phyloP scores from a whole-genome alignment of 2,888 invertebrate species.

The Sinhomidia bicolor region DNA sequence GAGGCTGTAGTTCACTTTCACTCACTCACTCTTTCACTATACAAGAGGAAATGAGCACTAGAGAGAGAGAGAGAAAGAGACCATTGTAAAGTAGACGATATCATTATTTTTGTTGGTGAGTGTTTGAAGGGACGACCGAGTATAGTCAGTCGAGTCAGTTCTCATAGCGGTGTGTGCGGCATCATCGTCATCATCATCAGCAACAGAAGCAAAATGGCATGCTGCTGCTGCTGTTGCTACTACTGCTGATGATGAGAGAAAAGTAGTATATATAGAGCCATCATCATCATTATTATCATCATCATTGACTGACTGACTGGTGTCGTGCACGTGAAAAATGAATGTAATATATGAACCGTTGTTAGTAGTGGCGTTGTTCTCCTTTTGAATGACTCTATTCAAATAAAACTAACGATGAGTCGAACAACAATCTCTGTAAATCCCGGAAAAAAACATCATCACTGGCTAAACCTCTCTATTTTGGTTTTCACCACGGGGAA shows the following conservation, averaged over 20 bases:
- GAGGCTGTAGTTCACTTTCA: slow-evolving; percentile 28
- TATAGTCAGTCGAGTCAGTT: no score
- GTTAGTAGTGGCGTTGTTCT: background rate
- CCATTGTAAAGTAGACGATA: background rate
- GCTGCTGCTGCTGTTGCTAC: background rate
- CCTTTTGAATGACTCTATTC: slow-evolving; percentile 50
- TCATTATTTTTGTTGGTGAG: slow-evolving; percentile 28
- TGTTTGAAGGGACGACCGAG: slow-evolving; percentile 11
- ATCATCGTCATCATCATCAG: slow-evolving; percentile 29
- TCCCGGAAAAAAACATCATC: slow-evolving; percentile 8
- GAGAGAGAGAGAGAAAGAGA: background rate
- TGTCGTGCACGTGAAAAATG: slow-evolving; percentile 58
- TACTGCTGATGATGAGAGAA: slow-evolving; percentile 29
- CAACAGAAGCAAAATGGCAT: background rate
- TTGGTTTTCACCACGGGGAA: no score
- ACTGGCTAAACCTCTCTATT: background rate
- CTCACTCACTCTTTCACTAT: slow-evolving; percentile 3
- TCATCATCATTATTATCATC: slow-evolving; percentile 43
- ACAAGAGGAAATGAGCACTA: background rate
- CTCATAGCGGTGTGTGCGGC: background rate
- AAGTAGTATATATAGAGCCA: slow-evolving; percentile 43
- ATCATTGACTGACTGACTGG: slow-evolving; percentile 46
- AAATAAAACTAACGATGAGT: slow-evolving; percentile 48
- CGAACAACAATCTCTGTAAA: slow-evolving; percentile 25
- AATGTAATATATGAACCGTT: slow-evolving; percentile 33